Conservation (phyloP, 2,888 invertebrate species). For the Plemyria rubiginata region DNA sequence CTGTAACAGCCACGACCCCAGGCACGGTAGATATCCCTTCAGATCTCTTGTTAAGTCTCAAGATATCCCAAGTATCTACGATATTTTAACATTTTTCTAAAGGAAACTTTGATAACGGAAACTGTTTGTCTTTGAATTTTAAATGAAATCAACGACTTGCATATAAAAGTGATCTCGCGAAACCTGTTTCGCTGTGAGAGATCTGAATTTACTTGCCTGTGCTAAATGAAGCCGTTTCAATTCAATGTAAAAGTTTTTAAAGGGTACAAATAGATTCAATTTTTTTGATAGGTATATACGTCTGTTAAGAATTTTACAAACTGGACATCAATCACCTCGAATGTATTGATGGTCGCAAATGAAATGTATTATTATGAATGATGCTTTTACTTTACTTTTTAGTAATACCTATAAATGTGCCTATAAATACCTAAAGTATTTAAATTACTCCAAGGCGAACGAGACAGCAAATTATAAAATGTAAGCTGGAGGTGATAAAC, state of each 20-base stretch:
- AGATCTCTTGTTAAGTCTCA: too few species aligned
- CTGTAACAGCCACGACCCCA: too few species aligned
- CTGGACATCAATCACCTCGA: neutral
- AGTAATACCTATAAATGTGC: too few species aligned
- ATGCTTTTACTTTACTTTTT: too few species aligned
- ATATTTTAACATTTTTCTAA: neutral
- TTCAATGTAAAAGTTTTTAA: conserved; percentile 37
- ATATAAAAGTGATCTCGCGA: conserved; percentile 49
- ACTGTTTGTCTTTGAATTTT: conserved; percentile 33
- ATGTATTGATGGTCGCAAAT: too few species aligned
- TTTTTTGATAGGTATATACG: conserved; percentile 12
- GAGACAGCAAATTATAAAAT: too few species aligned
- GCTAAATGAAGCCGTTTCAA: conserved; percentile 48
- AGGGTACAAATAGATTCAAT: conserved; percentile 29
- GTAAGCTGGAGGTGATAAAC: neutral
- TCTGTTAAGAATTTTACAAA: neutral
- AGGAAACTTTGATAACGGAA: conserved; percentile 22
- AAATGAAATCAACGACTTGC: conserved; percentile 39
- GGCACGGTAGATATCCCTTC: too few species aligned
- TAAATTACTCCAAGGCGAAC: too few species aligned
- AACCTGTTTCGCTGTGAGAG: conserved; percentile 52
- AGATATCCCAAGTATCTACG: too few species aligned
- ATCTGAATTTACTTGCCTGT: conserved; percentile 36
- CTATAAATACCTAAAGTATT: too few species aligned
- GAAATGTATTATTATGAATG: neutral